These are phyloP conservation scores for Mylabris phalerata DNA, from an alignment of 1,140 invertebrate genomes.

Conservation along the genomic window DNA sequence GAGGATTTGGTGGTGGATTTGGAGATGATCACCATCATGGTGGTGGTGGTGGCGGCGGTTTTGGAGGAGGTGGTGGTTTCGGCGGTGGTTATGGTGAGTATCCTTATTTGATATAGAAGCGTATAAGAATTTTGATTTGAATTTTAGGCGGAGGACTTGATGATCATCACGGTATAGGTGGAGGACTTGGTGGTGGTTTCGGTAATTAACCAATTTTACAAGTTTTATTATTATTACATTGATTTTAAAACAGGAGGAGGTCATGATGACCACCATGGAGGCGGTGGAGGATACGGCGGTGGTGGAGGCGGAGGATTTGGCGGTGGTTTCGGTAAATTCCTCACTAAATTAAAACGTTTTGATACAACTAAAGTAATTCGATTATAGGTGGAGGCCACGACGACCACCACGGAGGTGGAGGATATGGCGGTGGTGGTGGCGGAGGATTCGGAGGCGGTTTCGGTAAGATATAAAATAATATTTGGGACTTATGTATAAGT, in stretches of 20 bases:
- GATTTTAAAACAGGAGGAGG: no score
- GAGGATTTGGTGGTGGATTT: constrained; percentile 1
- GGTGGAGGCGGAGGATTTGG: constrained; percentile 7
- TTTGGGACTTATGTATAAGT: neutral
- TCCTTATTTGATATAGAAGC: no score
- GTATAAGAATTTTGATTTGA: no score
- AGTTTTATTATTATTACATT: no score
- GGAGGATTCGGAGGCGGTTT: neutral
- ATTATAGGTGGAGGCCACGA: neutral
- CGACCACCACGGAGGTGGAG: constrained; percentile 4
- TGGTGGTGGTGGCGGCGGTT: constrained; percentile 7
- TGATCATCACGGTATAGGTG: constrained; percentile 12
- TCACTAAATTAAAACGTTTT: no score
- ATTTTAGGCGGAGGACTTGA: constrained; percentile 1
- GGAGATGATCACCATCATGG: constrained; percentile 1
- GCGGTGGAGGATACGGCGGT: constrained; percentile 18
- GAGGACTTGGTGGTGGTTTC: constrained; percentile 7
- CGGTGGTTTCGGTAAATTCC: neutral
- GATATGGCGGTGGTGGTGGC: constrained; percentile 10
- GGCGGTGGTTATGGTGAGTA: constrained; percentile 4
- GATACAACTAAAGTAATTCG: no score
- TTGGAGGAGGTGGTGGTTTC: constrained; percentile 9
- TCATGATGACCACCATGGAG: constrained; percentile 3
- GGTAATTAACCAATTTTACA: neutral
- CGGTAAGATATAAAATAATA: neutral